phyloP scores from a whole-genome alignment of 2,888 invertebrate species.

The Cabera pusaria region DNA sequence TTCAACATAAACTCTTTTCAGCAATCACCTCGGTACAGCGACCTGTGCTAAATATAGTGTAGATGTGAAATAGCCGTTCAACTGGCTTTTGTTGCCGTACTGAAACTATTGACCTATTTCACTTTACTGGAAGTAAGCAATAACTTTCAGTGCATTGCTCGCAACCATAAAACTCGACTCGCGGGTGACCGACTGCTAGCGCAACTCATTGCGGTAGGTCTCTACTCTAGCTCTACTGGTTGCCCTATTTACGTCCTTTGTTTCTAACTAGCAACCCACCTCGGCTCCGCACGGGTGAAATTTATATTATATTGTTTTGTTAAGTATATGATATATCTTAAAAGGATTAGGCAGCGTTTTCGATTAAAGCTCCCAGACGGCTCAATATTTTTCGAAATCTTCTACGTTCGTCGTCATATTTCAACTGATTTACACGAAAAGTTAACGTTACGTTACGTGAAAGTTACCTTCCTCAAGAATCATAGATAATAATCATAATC shows the following conservation, averaged over 20 bases:
- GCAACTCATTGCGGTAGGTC: conserved; percentile 37
- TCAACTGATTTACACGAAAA: no score
- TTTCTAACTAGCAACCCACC: no score
- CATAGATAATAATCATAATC: no score
- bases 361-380: no score
- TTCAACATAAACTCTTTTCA: conserved; percentile 14
- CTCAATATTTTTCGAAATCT: background rate
- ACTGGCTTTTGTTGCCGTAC: conserved; percentile 79
- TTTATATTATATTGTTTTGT: no score
- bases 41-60: conserved; percentile 64
- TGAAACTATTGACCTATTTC: conserved; percentile 83
- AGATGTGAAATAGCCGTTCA: conserved; percentile 63
- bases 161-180: conserved; percentile 66
- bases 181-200: conserved; percentile 56
- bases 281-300: no score
- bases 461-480: no score
- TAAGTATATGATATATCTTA: no score
- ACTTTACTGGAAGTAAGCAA: conserved; percentile 80
- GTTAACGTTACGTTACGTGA: no score
- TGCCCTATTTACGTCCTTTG: conserved; percentile 25
- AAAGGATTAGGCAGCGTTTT: no score
- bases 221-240: conserved; percentile 12
- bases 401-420: no score
- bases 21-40: conserved; percentile 32
- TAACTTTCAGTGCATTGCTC: conserved; percentile 78